A percentile compares a stretch with the other conserved stretches of the same genome.
phyloP scores from a whole-genome alignment of 2,888 invertebrate species.

The Dynastes maya region DNA sequence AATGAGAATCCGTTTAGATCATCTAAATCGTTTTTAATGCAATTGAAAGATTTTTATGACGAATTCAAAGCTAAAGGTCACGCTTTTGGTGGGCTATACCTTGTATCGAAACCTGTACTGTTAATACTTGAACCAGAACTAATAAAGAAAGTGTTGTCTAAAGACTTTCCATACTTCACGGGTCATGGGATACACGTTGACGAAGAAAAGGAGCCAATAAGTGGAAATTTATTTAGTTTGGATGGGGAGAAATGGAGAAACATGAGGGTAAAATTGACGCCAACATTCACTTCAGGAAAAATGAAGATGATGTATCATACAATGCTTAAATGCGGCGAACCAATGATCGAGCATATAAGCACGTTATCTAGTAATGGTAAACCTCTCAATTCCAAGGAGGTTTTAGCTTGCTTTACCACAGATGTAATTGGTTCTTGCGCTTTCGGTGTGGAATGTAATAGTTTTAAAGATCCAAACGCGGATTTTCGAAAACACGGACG shows the following conservation, averaged over 20 bases:
- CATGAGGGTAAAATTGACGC: slow-evolving; percentile 66
- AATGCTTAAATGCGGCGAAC: slow-evolving; percentile 10
- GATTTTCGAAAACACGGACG: slow-evolving; percentile 27
- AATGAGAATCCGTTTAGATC: neutral
- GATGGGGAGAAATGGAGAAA: slow-evolving; percentile 75
- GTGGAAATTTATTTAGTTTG: slow-evolving; percentile 73
- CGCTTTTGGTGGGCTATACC: slow-evolving; percentile 52
- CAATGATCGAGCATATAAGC: slow-evolving; percentile 22
- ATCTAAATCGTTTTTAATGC: neutral
- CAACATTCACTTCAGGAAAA: slow-evolving; percentile 37
- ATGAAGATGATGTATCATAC: slow-evolving; percentile 35
- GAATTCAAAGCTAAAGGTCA: slow-evolving; percentile 47
- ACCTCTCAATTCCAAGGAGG: slow-evolving; percentile 13
- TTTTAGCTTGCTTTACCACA: slow-evolving; percentile 34
- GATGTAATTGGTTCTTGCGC: slow-evolving; percentile 39
- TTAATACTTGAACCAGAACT: slow-evolving; percentile 53
- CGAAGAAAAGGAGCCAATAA: slow-evolving; percentile 73
- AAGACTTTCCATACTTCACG: slow-evolving; percentile 75
- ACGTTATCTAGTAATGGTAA: neutral
- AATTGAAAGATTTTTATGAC: slow-evolving; percentile 38
- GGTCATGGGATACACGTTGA: slow-evolving; percentile 75
- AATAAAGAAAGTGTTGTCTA: slow-evolving; percentile 70
- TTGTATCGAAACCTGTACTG: slow-evolving; percentile 49
- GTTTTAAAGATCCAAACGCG: slow-evolving; percentile 37
- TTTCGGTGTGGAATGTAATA: slow-evolving; percentile 29